Evolutionary conservation across 2,113 vertebrate genomes (phyloP).

Genomic region (Telmatochromis bifrenatus): DNA sequence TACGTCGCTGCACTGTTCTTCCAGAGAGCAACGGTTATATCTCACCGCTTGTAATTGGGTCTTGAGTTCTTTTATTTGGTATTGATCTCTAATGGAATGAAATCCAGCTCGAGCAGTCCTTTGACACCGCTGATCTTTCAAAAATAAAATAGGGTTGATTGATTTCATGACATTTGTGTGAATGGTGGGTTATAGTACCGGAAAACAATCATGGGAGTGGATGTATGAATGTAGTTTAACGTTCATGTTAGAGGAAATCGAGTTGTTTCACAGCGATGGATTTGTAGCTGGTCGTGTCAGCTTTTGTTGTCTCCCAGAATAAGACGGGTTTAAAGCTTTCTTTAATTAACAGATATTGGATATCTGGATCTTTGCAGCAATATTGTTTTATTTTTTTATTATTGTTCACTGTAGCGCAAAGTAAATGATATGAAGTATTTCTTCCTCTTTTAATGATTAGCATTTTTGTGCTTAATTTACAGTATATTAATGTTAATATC

Average conservation of each 20-base stretch:
- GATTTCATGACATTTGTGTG: not conserved
- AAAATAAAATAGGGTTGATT: not conserved
- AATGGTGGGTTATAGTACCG: not conserved
- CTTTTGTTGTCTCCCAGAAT: not conserved
- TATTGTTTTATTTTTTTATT: not conserved
- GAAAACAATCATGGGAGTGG: not conserved
- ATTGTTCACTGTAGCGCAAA: not conserved
- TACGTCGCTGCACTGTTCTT: not conserved
- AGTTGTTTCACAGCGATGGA: not conserved
- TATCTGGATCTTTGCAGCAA: not conserved
- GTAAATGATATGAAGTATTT: not conserved
- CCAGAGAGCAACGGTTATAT: not conserved
- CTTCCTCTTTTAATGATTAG: not conserved
- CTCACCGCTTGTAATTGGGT: slow-evolving; percentile 17
- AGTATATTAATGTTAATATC: not conserved
- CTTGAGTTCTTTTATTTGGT: slow-evolving; percentile 15
- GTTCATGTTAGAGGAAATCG: not conserved
- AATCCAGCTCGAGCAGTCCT: not conserved
- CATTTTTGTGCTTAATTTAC: not conserved
- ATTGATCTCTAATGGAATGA: slow-evolving; percentile 23
- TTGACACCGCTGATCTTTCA: not conserved
- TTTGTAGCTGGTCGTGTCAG: not conserved
- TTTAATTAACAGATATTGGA: not conserved
- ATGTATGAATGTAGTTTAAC: not conserved
- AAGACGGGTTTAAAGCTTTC: fast-evolving